Evolutionary conservation across 2,797 vertebrate genomes (phyloP).

Genomic region (Otus scops): DNA sequence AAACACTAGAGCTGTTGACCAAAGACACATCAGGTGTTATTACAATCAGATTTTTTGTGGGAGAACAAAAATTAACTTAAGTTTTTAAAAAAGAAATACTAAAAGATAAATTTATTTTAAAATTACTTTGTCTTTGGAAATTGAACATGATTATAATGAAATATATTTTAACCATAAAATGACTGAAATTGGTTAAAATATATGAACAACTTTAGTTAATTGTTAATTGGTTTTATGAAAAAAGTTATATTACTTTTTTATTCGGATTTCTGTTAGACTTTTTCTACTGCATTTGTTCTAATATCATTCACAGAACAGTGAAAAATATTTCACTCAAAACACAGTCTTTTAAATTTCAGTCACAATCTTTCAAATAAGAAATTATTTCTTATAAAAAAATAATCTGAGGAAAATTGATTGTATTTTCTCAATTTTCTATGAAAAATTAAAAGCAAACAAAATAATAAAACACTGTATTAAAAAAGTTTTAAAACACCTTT

Average conservation of each 20-base stretch:
- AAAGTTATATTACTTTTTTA: neutral
- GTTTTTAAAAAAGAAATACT: neutral
- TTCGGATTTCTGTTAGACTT: neutral
- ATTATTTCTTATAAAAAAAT: neutral
- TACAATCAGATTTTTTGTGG: accelerated
- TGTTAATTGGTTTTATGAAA: neutral
- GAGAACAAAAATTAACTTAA: neutral
- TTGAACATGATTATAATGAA: neutral
- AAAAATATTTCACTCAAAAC: neutral
- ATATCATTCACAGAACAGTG: neutral
- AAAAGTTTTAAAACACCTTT: neutral
- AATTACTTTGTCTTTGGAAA: neutral
- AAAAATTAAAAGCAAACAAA: neutral
- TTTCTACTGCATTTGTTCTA: neutral
- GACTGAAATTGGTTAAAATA: neutral
- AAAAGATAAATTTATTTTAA: neutral
- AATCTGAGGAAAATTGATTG: neutral
- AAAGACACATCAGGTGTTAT: neutral
- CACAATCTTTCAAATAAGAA: neutral
- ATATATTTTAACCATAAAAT: neutral
- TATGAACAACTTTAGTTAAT: neutral
- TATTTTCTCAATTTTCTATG: neutral
- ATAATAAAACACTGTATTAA: neutral
- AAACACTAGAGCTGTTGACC: neutral
- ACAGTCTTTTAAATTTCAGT: neutral